These are phyloP conservation scores for Upupa epops DNA, from an alignment of 2,113 vertebrate genomes.

Conservation along the genomic window DNA sequence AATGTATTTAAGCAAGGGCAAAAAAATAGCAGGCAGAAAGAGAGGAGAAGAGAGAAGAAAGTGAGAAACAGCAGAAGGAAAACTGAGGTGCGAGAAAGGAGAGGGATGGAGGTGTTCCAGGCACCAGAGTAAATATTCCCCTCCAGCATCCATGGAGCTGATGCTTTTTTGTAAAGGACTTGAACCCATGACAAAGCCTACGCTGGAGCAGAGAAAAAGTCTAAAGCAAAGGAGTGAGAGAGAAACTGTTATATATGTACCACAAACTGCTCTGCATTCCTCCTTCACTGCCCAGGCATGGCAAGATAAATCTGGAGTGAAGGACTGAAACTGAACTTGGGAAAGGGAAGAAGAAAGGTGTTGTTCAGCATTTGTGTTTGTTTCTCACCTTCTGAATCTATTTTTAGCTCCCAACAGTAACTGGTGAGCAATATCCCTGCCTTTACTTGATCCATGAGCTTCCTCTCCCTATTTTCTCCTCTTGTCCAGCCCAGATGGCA, in stretches of 20 bases:
- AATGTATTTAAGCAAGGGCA: background rate
- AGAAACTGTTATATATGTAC: background rate
- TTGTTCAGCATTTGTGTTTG: background rate
- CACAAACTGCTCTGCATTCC: background rate
- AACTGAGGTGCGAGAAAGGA: background rate
- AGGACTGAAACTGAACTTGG: background rate
- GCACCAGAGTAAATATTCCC: background rate
- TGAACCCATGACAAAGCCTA: background rate
- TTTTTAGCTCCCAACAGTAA: background rate
- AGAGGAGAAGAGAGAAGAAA: background rate
- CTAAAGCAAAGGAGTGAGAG: fast-evolving
- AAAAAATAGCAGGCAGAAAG: background rate
- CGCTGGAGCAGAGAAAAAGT: background rate
- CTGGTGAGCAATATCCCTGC: background rate
- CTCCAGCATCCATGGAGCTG: background rate
- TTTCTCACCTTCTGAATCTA: background rate
- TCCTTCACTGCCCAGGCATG: background rate
- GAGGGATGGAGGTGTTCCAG: background rate
- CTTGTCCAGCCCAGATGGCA: background rate
- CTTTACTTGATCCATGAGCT: background rate
- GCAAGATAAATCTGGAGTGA: background rate
- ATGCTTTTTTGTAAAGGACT: background rate
- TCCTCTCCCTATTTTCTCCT: background rate
- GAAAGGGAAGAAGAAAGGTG: background rate
- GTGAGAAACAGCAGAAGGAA: background rate